These are phyloP conservation scores for Cacoxenus indagator DNA, from an alignment of 2,888 invertebrate species.

Conservation along the genomic window DNA sequence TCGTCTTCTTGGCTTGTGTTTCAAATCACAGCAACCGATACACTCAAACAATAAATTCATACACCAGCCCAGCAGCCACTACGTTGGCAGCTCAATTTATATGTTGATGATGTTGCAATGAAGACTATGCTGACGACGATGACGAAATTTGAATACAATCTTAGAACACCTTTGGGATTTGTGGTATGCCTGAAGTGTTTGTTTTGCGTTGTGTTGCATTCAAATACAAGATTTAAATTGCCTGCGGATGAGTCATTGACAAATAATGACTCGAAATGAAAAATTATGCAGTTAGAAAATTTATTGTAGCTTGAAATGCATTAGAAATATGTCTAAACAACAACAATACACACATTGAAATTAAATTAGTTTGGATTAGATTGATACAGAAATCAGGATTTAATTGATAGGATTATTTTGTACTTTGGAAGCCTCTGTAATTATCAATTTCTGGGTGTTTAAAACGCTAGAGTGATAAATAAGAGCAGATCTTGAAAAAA, in stretches of 20 bases:
- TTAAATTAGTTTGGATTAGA: background rate
- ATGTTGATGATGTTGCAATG: conserved; percentile 57
- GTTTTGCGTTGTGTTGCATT: background rate
- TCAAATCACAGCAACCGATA: no score
- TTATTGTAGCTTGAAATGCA: background rate
- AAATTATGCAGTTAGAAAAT: background rate
- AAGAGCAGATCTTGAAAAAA: no score
- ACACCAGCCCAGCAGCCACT: no score
- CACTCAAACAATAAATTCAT: no score
- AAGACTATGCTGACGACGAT: background rate
- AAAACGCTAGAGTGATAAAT: no score
- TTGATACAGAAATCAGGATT: no score
- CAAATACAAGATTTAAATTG: background rate
- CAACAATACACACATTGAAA: background rate
- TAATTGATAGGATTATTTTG: no score
- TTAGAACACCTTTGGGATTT: conserved; percentile 29
- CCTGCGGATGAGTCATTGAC: background rate
- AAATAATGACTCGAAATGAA: background rate
- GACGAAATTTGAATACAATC: conserved; percentile 60
- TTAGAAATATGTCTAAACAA: background rate
- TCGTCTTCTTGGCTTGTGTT: no score
- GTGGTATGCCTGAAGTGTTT: background rate
- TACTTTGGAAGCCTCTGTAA: no score
- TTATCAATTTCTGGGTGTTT: no score
- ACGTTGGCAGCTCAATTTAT: conserved; percentile 51